phyloP scores from a whole-genome alignment of 2,113 vertebrate genomes.

The Zootoca vivipara region DNA sequence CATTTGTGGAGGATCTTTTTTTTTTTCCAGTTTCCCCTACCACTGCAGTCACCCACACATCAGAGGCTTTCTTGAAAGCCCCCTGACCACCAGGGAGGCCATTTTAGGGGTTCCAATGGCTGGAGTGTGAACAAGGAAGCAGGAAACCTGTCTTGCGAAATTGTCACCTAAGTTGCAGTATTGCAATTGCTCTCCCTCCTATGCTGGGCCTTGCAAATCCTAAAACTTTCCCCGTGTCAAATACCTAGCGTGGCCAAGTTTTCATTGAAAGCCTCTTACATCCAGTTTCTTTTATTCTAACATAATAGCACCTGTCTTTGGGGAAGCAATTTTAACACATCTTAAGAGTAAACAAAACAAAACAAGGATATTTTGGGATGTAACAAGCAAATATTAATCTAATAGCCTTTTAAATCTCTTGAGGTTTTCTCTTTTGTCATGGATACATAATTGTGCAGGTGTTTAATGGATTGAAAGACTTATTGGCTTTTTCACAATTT shows the following conservation, averaged over 20 bases:
- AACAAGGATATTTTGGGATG: fast-evolving
- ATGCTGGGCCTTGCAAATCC: background rate
- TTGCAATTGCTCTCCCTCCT: background rate
- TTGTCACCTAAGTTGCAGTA: background rate
- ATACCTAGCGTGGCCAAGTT: background rate
- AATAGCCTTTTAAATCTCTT: background rate
- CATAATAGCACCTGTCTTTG: background rate
- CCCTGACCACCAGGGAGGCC: too few relatives aligned
- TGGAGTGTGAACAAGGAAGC: background rate
- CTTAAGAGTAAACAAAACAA: background rate
- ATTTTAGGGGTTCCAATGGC: background rate
- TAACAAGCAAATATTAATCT: background rate
- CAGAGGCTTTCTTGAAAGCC: background rate
- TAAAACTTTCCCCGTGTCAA: background rate
- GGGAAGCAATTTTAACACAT: background rate
- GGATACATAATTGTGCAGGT: background rate
- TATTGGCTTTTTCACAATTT: background rate
- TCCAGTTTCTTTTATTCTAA: background rate
- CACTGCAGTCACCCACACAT: background rate
- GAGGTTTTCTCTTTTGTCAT: background rate
- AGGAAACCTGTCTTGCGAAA: background rate
- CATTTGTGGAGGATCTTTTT: background rate
- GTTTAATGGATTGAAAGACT: background rate
- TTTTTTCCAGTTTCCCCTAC: background rate
- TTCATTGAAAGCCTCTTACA: background rate